phyloP scores from a whole-genome alignment of 2,113 vertebrate species.

The Antechinus flavipes region DNA sequence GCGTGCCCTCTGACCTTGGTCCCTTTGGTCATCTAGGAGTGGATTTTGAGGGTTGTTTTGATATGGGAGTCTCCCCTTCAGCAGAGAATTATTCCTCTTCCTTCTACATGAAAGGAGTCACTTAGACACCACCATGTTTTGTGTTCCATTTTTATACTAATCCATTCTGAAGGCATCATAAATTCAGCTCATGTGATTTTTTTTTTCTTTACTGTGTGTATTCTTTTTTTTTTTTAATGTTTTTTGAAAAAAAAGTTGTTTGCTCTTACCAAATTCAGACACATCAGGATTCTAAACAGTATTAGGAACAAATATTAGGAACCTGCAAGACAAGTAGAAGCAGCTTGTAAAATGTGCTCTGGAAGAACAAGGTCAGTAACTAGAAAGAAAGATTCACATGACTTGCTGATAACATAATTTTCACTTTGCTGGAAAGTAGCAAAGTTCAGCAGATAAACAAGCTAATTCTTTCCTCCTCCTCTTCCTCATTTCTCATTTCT shows the following conservation, averaged over 20 bases:
- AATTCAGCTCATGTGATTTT: neutral
- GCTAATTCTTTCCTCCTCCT: neutral
- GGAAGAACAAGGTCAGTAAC: slow-evolving; percentile 3
- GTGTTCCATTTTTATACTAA: neutral
- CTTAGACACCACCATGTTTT: neutral
- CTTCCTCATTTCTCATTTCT: neutral
- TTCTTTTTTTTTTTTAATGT: neutral
- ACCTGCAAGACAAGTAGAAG: neutral
- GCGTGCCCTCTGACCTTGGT: neutral
- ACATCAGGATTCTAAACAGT: neutral
- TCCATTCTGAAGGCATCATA: neutral
- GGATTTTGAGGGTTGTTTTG: neutral
- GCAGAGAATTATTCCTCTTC: neutral
- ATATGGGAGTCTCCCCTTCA: neutral
- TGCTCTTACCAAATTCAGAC: neutral
- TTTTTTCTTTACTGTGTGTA: neutral
- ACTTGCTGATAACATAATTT: slow-evolving; percentile 26
- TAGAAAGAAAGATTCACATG: slow-evolving; percentile 1
- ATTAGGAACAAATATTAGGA: neutral
- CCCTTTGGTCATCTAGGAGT: neutral
- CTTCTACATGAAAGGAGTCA: neutral
- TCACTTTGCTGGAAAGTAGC: slow-evolving; percentile 9
- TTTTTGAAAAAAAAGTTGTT: slow-evolving; percentile 1
- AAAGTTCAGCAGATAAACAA: neutral
- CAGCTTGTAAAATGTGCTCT: slow-evolving; percentile 25